A percentile compares a stretch with the other conserved stretches of the same genome.
These are phyloP conservation scores for Hippoglossus hippoglossus DNA, from an alignment of 2,797 vertebrate species.

Conservation along the genomic window DNA sequence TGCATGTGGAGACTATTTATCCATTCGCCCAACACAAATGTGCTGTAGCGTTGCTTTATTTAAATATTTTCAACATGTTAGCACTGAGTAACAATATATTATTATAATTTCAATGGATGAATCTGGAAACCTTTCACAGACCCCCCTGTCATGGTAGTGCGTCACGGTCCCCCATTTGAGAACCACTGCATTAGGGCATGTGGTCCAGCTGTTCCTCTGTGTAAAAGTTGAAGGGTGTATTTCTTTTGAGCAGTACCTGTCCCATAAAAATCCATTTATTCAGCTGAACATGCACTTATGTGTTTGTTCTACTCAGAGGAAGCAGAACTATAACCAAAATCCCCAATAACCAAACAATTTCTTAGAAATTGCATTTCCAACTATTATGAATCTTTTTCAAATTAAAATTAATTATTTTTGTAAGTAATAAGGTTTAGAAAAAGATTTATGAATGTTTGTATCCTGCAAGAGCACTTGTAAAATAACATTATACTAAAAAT, in stretches of 20 bases:
- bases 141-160: too few species aligned
- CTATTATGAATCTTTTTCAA: background rate
- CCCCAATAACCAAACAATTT: conserved; percentile 4
- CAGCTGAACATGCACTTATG: background rate
- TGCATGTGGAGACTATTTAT: background rate
- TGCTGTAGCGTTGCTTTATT: too few species aligned
- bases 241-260: background rate
- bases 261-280: background rate
- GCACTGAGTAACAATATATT: too few species aligned
- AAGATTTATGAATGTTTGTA: background rate
- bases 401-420: background rate
- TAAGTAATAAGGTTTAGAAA: background rate
- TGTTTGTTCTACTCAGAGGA: background rate
- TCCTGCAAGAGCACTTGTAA: background rate
- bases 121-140: too few species aligned
- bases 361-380: background rate
- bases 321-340: background rate
- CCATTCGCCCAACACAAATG: too few species aligned
- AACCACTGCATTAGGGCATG: too few species aligned
- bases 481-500: background rate
- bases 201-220: background rate
- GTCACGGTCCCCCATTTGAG: too few species aligned
- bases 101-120: too few species aligned
- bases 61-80: too few species aligned
- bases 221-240: background rate